These are phyloP conservation scores for Hermetia illucens DNA, from an alignment of 1,140 invertebrate genomes.

Conservation along the genomic window DNA sequence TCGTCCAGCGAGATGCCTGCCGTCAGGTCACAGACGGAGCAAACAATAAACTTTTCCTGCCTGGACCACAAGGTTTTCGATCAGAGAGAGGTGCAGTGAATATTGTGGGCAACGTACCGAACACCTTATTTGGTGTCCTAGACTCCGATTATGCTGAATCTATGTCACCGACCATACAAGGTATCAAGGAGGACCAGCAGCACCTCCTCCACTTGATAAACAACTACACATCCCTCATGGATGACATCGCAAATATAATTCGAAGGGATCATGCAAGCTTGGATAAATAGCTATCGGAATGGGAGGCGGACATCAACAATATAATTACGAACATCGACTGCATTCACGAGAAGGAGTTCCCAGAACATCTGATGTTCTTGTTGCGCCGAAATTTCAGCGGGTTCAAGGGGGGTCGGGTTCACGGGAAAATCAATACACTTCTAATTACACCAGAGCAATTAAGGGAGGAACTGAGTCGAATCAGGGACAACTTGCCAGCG, in stretches of 20 bases:
- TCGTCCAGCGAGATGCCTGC: no score
- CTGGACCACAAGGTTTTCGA: not conserved
- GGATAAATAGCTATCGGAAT: not conserved
- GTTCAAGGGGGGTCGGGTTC: not conserved
- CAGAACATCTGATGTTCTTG: not conserved
- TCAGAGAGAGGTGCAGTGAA: not conserved
- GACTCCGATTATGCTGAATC: slow-evolving; percentile 1
- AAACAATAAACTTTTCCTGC: not conserved
- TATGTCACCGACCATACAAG: not conserved
- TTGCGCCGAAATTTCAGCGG: not conserved
- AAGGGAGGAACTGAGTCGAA: not conserved
- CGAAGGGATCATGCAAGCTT: not conserved
- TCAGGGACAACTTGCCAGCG: not conserved
- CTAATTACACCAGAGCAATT: not conserved
- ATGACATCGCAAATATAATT: not conserved
- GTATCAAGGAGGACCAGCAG: not conserved
- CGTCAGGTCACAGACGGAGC: not conserved
- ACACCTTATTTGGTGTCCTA: no score
- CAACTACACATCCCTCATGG: not conserved
- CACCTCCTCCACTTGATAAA: not conserved
- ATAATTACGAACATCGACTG: not conserved
- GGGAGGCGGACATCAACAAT: not conserved
- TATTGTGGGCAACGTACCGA: not conserved
- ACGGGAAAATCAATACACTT: not conserved
- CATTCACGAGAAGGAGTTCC: not conserved